These are phyloP conservation scores for Sphaeridia pumilis DNA, from an alignment of 2,888 invertebrate genomes.

Conservation along the genomic window DNA sequence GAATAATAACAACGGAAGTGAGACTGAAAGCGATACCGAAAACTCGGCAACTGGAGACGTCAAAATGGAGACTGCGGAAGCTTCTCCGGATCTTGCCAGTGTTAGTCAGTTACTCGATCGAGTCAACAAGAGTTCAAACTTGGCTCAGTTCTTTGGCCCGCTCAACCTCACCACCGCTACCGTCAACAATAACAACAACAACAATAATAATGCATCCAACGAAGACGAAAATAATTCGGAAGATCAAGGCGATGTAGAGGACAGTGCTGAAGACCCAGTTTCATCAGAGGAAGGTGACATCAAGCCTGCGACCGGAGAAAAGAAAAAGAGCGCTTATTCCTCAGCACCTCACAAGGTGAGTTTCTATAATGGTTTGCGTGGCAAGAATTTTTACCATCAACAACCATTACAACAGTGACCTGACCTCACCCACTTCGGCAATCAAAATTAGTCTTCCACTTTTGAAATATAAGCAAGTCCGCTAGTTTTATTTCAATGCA, in stretches of 20 bases:
- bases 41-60: conserved; percentile 9
- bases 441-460: no score
- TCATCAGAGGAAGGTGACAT: conserved; percentile 67
- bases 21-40: conserved; percentile 22
- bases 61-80: conserved; percentile 4
- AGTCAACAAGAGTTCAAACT: conserved; percentile 21
- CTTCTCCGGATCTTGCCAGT: conserved; percentile 23
- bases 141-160: conserved; percentile 32
- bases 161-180: conserved; percentile 6
- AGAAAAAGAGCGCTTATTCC: conserved; percentile 90
- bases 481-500: no score
- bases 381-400: no score
- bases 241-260: conserved; percentile 55
- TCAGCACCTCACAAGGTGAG: conserved; percentile 82
- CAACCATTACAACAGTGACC: no score
- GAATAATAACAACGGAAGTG: conserved; percentile 17
- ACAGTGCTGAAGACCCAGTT: conserved; percentile 11
- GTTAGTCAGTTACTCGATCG: conserved; percentile 28
- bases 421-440: no score
- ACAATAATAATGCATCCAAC: conserved; percentile 25
- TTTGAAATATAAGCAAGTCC: no score
- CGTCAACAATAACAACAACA: conserved; percentile 5
- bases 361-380: no score
- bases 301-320: conserved; percentile 39
- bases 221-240: conserved; percentile 20